A percentile compares a stretch with the other conserved stretches of the same genome.
Conservation (phyloP, 2,888 invertebrate species). For the Tinea semifulvella region DNA sequence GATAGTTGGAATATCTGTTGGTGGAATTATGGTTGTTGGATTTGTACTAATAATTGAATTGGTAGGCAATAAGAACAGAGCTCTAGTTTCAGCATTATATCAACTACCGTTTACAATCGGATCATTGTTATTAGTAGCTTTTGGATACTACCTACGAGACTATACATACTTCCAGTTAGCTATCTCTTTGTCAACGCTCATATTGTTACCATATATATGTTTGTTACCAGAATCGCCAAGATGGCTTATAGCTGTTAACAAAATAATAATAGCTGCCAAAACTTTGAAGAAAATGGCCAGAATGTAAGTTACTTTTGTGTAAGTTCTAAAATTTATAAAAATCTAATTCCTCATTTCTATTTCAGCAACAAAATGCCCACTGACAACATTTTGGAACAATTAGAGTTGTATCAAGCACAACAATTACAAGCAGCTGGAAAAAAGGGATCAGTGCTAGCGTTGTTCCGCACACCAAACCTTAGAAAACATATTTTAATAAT, state of each 20-base stretch:
- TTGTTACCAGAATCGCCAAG: conserved; percentile 82
- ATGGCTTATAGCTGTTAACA: conserved; percentile 78
- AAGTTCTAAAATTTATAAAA: not conserved
- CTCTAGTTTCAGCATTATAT: conserved; percentile 69
- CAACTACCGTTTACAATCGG: conserved; percentile 76
- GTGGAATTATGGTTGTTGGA: conserved; percentile 79
- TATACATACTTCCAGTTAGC: conserved; percentile 72
- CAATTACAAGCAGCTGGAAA: conserved; percentile 36
- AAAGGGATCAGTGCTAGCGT: conserved; percentile 69
- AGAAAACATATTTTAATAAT: conserved; percentile 75
- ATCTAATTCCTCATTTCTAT: conserved; percentile 20
- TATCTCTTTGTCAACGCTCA: conserved; percentile 65
- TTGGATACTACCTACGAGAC: conserved; percentile 71
- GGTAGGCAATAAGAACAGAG: conserved; percentile 66
- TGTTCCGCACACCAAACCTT: conserved; percentile 76
- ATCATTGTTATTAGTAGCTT: conserved; percentile 69
- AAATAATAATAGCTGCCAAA: conserved; percentile 69
- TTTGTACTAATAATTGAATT: conserved; percentile 73
- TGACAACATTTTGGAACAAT: conserved; percentile 39
- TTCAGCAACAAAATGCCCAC: conserved; percentile 60
- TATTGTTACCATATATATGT: conserved; percentile 72
- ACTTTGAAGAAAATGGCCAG: conserved; percentile 73
- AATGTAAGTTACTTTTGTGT: conserved; percentile 30
- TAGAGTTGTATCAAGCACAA: conserved; percentile 50
- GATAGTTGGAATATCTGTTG: conserved; percentile 76